Evolutionary conservation across 2,888 invertebrate genomes (phyloP), one percentile per base, ranked within the genome.

Genomic region (Hipparchia sbordonii): DNA sequence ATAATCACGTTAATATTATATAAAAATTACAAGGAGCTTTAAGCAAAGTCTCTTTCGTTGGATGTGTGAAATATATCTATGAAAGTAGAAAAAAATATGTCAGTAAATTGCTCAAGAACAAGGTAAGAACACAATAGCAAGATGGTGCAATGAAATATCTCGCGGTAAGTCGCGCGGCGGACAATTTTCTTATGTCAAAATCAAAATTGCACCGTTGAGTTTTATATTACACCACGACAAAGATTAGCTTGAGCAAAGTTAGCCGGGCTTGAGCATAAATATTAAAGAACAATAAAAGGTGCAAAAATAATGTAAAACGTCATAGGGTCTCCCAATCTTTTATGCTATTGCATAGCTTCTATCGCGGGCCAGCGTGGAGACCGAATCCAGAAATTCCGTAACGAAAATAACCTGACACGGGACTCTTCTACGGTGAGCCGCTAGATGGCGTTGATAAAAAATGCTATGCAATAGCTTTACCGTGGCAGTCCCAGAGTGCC

Each of bases 101-200:
- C 48, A 72, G 66, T 71, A 74, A 69, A 67, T 72, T 70, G 51
- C 54, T 8, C 52, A 72, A 74, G 33, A n/a, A n/a, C n/a, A n/a
- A n/a, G n/a, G n/a, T n/a, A n/a, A n/a, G n/a, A 62, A 12, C 59
- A 74, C 72, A 74, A 73, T 66, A 51, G 70, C 70, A 5, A 52
- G 48, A 74, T 75, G 71, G n/a, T 61, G 75, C 70, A 77, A 77
- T 39, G 67, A 63, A 73, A 76, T 70, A 56, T 72, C 67, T 73
- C 71, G 71, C 74, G 74, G 73, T 39, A 39, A 39, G 39, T 2
- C 39, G 39, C 39, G 39, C 39, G 39, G 5, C 39, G 39, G 71
- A 77, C 75, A 76, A 74, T 77, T 76, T 77, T 72, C 71, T 54
- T 60, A 72, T 76, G 72, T 72, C 76, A 63, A 72, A 75, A 74